These are phyloP conservation scores for Heterocephalus glaber DNA, from an alignment of 2,113 vertebrate species.

Conservation along the genomic window DNA sequence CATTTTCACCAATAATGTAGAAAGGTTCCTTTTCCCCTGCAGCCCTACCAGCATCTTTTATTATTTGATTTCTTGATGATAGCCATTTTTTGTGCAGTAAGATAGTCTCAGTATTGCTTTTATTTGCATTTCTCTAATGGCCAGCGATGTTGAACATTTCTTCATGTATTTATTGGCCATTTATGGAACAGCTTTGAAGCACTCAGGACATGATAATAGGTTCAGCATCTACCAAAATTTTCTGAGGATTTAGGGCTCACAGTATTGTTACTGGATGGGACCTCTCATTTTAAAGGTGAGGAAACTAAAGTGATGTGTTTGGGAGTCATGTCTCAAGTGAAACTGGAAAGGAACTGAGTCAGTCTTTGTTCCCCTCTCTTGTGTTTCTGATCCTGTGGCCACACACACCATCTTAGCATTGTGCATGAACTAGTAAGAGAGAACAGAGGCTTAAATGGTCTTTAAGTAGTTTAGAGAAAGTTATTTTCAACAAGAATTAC, in stretches of 20 bases:
- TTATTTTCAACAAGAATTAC: not conserved
- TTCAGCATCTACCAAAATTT: not conserved
- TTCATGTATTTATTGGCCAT: not conserved
- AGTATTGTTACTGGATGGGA: not conserved
- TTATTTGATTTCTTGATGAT: not conserved
- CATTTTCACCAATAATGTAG: not conserved
- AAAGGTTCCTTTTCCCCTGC: not conserved
- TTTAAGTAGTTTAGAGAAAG: not conserved
- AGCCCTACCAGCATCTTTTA: not conserved
- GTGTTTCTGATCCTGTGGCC: too few relatives aligned
- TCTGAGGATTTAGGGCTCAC: not conserved
- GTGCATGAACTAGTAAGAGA: not conserved
- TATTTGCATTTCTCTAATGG: not conserved
- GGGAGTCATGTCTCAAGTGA: rapidly evolving
- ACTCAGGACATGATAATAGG: not conserved
- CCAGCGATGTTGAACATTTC: not conserved
- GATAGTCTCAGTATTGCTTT: not conserved
- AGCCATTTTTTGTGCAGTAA: not conserved
- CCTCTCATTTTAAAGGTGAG: not conserved
- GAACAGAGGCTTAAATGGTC: not conserved
- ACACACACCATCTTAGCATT: rapidly evolving
- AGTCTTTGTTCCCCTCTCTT: not conserved
- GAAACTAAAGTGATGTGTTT: not conserved
- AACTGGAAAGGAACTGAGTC: not conserved
- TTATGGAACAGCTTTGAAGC: not conserved